phyloP scores from a whole-genome alignment of 2,113 vertebrate species.

The Ranitomeya imitator region DNA sequence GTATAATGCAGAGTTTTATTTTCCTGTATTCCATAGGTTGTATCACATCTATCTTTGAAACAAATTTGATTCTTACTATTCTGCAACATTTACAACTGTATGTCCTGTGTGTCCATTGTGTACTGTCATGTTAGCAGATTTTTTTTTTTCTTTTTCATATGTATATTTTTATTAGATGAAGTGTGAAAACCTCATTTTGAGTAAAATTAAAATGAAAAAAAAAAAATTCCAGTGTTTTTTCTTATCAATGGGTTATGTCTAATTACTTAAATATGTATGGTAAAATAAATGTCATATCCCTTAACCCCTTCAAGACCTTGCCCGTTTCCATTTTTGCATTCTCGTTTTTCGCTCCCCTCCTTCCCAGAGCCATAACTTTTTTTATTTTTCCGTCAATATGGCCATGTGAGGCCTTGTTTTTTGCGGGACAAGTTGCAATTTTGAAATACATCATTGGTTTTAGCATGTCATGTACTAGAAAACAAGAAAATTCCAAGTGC shows the following conservation, averaged over 20 bases:
- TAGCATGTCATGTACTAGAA: no score
- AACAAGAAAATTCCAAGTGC: no score
- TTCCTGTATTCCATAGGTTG: background rate
- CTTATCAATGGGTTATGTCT: background rate
- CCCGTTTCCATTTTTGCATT: no score
- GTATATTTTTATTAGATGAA: conserved; percentile 51
- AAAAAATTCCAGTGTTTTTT: background rate
- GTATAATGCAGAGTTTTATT: background rate
- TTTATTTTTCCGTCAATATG: no score
- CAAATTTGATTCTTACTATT: background rate
- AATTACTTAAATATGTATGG: background rate
- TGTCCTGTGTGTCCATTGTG: conserved; percentile 38
- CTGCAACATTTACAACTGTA: background rate
- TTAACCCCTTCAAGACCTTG: no score
- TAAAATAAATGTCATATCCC: no score
- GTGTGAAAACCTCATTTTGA: conserved; percentile 20
- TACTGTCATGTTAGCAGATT: conserved; percentile 4
- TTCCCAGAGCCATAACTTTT: no score
- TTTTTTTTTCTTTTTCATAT: conserved; percentile 27
- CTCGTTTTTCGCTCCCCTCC: no score
- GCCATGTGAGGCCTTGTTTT: no score
- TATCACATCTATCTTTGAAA: background rate
- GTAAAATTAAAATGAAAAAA: conserved; percentile 10
- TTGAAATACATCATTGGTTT: no score
- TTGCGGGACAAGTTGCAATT: no score